Base-by-base conservation (phyloP, 2,113 vertebrate genomes). In the Isichthys henryi region DNA sequence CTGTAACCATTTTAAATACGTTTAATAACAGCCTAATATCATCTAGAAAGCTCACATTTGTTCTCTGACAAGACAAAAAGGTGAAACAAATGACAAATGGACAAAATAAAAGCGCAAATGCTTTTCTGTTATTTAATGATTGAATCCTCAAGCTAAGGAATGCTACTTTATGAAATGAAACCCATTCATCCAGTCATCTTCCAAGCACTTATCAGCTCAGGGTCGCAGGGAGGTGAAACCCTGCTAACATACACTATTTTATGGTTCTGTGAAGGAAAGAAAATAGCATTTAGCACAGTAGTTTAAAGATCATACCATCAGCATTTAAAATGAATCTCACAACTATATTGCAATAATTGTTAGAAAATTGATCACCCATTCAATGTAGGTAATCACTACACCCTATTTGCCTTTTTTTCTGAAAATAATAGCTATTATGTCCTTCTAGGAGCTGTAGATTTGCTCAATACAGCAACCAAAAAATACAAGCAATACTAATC, bases 401-500 rank as follows among this genome's bases (percentile, higher is more conserved):
- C 35, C 70, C 31, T 6, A 17, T 80, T 43, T 43, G 13, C 15
- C 70, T 5, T 80, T 80, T 77, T 43, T 43, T 17, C 17, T 39
- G 17, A 80, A 77, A 39, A 39, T 77, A 80, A 80, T 80, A 80
- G 35, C 2, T n/a, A 45, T n/a, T 21, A 46, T 7, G 43, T 8
- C 39, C 13, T 83, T 83, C 9, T 83, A 43, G 35, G 43, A 48
- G 8, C 21, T 83, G 43, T 46, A 84, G 39, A 84, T 84, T 84
- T 48, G 35, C 46, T 48, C 82, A 13, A 84, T 43, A 84, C 0
- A n/a, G 48, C 45, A 27, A 48, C n/a, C 27, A 31, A 48, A 66
- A 90, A 88, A n/a, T n/a, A n/a, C n/a, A 87, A 31, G 92, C 89
- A 93, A 83, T 93, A 91, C 92, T 92, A 91, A 80, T 66, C 82